These are phyloP conservation scores for Patella caerulea DNA, from an alignment of 2,888 invertebrate species.

Conservation along the genomic window DNA sequence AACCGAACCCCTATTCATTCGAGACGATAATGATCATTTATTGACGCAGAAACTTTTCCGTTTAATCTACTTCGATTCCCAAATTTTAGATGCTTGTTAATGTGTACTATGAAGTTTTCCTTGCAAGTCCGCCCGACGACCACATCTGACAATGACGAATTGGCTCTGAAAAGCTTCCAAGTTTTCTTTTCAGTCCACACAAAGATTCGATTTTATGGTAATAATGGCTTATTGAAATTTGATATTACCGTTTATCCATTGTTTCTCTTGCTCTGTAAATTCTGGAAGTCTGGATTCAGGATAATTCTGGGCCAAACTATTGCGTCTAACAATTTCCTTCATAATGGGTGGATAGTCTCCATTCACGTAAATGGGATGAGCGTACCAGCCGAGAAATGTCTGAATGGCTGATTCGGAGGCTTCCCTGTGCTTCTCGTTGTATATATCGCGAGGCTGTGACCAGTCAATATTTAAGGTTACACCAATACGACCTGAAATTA, in stretches of 20 bases:
- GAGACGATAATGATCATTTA: no score
- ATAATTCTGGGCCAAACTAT: constrained; percentile 46
- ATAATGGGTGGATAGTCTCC: constrained; percentile 74
- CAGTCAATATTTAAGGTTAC: constrained; percentile 56
- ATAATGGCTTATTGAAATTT: not conserved
- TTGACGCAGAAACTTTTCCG: no score
- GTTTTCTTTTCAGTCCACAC: no score
- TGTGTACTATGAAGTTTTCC: no score
- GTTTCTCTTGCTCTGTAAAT: constrained; percentile 62
- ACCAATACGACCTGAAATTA: constrained; percentile 46
- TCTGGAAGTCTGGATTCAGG: constrained; percentile 55
- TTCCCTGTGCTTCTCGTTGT: constrained; percentile 37
- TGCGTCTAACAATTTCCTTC: constrained; percentile 43
- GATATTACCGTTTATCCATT: constrained; percentile 52
- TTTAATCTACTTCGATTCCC: no score
- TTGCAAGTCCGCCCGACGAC: no score
- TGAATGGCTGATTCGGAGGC: constrained; percentile 51
- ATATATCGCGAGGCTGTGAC: constrained; percentile 43
- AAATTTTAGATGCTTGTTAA: no score
- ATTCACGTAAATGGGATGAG: constrained; percentile 62
- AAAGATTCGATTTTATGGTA: no score
- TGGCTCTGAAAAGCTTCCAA: no score
- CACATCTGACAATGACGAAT: no score
- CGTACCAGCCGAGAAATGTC: constrained; percentile 63
- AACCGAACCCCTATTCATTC: no score